Percentiles rank a stretch among this genome's conserved stretches.
Evolutionary conservation across 1,140 invertebrate species (phyloP).

Genomic region (Anoplophora glabripennis): DNA sequence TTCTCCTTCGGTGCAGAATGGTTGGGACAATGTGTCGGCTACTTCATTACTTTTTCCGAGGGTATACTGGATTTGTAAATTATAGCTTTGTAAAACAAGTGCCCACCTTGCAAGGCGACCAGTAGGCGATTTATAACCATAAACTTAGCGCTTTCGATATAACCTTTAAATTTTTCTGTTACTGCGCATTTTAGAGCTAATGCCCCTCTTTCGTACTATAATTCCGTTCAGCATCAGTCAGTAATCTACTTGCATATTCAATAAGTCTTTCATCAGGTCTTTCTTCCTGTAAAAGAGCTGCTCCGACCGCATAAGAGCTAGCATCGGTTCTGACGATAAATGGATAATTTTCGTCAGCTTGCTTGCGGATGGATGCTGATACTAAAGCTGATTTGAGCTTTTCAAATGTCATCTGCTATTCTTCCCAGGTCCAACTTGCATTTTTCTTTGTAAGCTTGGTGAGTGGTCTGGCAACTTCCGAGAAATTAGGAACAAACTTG

Average conservation of each 20-base stretch:
- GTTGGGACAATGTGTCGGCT: conserved; percentile 17
- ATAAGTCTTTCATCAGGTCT: conserved; percentile 43
- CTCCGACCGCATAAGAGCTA: conserved; percentile 9
- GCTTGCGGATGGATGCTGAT: conserved; percentile 1
- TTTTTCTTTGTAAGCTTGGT: conserved; percentile 18
- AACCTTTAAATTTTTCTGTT: conserved; percentile 32
- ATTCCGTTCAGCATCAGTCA: conserved; percentile 44
- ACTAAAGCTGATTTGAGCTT: conserved; percentile 3
- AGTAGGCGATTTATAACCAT: conserved; percentile 34
- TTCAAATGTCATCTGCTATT: conserved; percentile 1
- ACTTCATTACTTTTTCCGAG: conserved; percentile 20
- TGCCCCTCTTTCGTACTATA: conserved; percentile 48
- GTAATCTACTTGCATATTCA: conserved; percentile 46
- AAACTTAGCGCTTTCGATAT: conserved; percentile 25
- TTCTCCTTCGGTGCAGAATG: not conserved
- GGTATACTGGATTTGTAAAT: conserved; percentile 26
- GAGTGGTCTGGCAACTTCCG: conserved; percentile 36
- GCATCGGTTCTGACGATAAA: conserved; percentile 14
- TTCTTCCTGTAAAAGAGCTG: conserved; percentile 19
- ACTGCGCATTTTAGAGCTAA: conserved; percentile 48
- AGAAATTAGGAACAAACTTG: conserved; percentile 46
- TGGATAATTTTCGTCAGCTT: conserved; percentile 1
- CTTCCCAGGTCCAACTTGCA: conserved; percentile 9
- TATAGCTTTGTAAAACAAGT: conserved; percentile 13
- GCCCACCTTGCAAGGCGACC: conserved; percentile 37